These are phyloP conservation scores for Drosophila crucigera DNA, from an alignment of 2,888 invertebrate genomes.

Conservation along the genomic window DNA sequence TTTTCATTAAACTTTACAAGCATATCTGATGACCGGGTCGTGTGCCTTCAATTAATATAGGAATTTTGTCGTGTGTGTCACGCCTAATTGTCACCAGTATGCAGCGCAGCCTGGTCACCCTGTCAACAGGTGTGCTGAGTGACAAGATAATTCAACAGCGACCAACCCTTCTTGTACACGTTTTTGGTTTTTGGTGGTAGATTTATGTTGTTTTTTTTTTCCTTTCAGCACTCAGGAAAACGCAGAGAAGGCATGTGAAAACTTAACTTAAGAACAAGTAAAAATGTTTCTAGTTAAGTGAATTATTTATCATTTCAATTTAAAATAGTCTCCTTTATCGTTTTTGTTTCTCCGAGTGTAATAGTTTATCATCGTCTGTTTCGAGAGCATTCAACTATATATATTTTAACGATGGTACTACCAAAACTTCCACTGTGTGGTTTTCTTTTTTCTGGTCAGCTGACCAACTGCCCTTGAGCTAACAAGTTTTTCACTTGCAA, in stretches of 20 bases:
- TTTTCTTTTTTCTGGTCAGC: slow-evolving; percentile 34
- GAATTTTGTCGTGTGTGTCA: slow-evolving; percentile 64
- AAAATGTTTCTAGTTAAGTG: neutral
- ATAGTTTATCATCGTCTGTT: slow-evolving; percentile 1
- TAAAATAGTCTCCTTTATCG: neutral
- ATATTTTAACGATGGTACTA: slow-evolving; percentile 71
- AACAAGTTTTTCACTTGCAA: slow-evolving; percentile 36
- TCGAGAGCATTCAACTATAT: slow-evolving; percentile 74
- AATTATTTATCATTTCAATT: neutral
- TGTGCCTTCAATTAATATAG: slow-evolving; percentile 78
- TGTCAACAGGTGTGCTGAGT: slow-evolving; percentile 68
- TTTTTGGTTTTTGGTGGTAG: slow-evolving; percentile 5
- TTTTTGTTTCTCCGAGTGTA: neutral
- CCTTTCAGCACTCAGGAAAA: neutral
- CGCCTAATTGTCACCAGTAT: slow-evolving; percentile 42
- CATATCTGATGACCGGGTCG: slow-evolving; percentile 59
- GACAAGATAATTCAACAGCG: slow-evolving; percentile 26
- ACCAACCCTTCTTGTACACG: slow-evolving; percentile 43
- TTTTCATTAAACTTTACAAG: slow-evolving; percentile 73
- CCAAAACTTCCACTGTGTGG: slow-evolving; percentile 2
- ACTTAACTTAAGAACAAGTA: neutral
- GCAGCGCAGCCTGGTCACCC: slow-evolving; percentile 23
- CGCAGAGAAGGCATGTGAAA: neutral
- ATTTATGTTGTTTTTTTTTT: neutral
- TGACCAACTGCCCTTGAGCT: slow-evolving; percentile 79